phyloP scores from a whole-genome alignment of 1,140 invertebrate species.

The Zaprionus davidi region DNA sequence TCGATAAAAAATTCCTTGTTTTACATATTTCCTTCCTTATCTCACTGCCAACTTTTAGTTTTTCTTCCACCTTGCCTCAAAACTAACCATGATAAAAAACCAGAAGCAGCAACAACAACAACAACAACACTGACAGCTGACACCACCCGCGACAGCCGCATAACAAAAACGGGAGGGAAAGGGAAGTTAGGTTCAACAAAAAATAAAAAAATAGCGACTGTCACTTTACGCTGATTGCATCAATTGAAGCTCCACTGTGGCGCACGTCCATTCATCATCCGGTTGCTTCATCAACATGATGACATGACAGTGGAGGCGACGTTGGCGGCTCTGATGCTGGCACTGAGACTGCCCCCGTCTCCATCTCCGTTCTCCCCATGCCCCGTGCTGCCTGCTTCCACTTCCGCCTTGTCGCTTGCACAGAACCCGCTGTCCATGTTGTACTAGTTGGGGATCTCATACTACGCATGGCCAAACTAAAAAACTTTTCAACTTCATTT shows the following conservation, averaged over 20 bases:
- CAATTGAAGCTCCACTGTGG: slow-evolving; percentile 81
- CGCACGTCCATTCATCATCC: slow-evolving; percentile 83
- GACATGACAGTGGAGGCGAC: slow-evolving; percentile 64
- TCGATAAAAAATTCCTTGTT: neutral
- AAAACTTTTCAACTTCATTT: slow-evolving; percentile 80
- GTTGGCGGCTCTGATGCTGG: slow-evolving; percentile 38
- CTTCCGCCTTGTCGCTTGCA: slow-evolving; percentile 5
- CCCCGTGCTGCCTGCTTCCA: neutral
- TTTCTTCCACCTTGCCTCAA: slow-evolving; percentile 8
- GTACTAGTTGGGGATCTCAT: slow-evolving; percentile 34
- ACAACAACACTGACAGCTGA: slow-evolving; percentile 46
- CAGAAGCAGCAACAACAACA: slow-evolving; percentile 40
- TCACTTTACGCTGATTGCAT: slow-evolving; percentile 83
- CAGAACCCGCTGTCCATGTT: slow-evolving; percentile 6
- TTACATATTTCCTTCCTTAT: neutral
- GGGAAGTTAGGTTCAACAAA: neutral
- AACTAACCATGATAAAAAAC: slow-evolving; percentile 53
- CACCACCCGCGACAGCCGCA: slow-evolving; percentile 47
- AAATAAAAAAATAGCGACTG: slow-evolving; percentile 56
- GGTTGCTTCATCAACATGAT: slow-evolving; percentile 83
- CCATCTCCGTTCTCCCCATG: neutral
- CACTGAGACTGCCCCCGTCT: slow-evolving; percentile 53
- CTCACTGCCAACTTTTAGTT: slow-evolving; percentile 9
- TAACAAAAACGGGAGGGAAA: neutral
- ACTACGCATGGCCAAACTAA: slow-evolving; percentile 64